phyloP scores from a whole-genome alignment of 2,797 vertebrate species.

The Eptatretus atami region DNA sequence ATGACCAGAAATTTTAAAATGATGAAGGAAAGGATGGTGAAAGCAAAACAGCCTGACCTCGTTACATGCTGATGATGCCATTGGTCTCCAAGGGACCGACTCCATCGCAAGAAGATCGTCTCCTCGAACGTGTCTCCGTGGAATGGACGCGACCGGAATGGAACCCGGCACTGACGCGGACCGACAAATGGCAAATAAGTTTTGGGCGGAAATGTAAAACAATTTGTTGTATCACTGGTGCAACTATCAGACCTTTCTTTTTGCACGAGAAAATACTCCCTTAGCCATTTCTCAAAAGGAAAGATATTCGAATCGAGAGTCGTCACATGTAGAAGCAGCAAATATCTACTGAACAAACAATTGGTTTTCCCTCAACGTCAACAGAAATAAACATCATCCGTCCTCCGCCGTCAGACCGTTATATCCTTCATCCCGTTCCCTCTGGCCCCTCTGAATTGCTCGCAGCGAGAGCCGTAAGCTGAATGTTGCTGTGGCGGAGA shows the following conservation, averaged over 20 bases:
- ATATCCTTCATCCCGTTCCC: constrained; percentile 75
- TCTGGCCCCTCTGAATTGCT: constrained; percentile 90
- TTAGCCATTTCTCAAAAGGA: too few relatives aligned
- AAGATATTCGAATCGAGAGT: too few relatives aligned
- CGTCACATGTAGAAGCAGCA: too few relatives aligned
- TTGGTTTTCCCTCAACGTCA: too few relatives aligned
- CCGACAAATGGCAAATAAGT: too few relatives aligned
- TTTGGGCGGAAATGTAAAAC: too few relatives aligned
- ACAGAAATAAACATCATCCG: constrained; percentile 12
- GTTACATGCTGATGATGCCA: neutral
- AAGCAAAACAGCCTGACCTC: constrained; percentile 7
- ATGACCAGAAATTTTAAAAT: too few relatives aligned
- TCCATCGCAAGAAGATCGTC: neutral
- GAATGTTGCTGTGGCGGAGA: constrained; percentile 78
- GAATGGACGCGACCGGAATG: neutral
- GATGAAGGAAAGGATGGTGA: too few relatives aligned
- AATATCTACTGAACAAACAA: too few relatives aligned
- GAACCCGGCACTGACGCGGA: constrained; percentile 3
- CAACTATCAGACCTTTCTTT: too few relatives aligned
- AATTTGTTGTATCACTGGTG: too few relatives aligned
- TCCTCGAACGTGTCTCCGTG: neutral
- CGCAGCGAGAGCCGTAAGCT: constrained; percentile 93
- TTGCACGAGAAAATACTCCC: too few relatives aligned
- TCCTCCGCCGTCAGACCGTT: constrained; percentile 92
- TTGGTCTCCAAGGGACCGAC: neutral